A percentile compares a stretch with the other conserved stretches of the same genome.
These are phyloP conservation scores for Manis pentadactyla DNA, from an alignment of 2,797 vertebrate genomes.

Conservation along the genomic window DNA sequence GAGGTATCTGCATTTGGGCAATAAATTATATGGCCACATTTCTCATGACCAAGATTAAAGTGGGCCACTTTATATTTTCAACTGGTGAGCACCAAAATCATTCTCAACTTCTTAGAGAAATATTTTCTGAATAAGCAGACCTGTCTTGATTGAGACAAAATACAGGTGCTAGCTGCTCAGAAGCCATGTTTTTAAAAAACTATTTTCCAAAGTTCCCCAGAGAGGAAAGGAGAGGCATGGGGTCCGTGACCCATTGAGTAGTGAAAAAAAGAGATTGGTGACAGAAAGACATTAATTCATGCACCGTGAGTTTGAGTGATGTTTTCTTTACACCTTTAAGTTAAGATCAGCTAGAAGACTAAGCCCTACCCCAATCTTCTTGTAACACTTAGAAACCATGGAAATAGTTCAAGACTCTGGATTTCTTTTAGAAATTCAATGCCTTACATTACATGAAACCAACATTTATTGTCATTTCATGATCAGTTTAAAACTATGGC, in stretches of 20 bases:
- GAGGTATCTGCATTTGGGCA: not conserved
- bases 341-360: constrained; percentile 81
- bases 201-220: constrained; percentile 84
- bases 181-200: constrained; percentile 79
- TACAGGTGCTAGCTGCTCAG: constrained; percentile 82
- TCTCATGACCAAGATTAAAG: constrained; percentile 47
- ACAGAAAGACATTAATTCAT: constrained; percentile 87
- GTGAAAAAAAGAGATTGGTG: constrained; percentile 76
- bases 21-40: not conserved
- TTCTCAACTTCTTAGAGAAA: constrained; percentile 78
- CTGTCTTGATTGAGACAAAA: constrained; percentile 73
- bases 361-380: constrained; percentile 74
- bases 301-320: constrained; percentile 82
- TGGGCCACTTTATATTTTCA: constrained; percentile 65
- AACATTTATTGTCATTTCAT: constrained; percentile 71
- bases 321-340: constrained; percentile 86
- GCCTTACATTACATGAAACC: constrained; percentile 71
- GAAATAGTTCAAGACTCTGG: constrained; percentile 68
- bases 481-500: not conserved
- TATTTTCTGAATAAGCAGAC: constrained; percentile 75
- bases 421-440: constrained; percentile 20
- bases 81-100: constrained; percentile 62
- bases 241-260: constrained; percentile 80
- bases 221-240: constrained; percentile 82
- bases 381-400: constrained; percentile 35